Base-by-base conservation (phyloP, 2,797 vertebrate species). In the Acanthurus leucopareius region DNA sequence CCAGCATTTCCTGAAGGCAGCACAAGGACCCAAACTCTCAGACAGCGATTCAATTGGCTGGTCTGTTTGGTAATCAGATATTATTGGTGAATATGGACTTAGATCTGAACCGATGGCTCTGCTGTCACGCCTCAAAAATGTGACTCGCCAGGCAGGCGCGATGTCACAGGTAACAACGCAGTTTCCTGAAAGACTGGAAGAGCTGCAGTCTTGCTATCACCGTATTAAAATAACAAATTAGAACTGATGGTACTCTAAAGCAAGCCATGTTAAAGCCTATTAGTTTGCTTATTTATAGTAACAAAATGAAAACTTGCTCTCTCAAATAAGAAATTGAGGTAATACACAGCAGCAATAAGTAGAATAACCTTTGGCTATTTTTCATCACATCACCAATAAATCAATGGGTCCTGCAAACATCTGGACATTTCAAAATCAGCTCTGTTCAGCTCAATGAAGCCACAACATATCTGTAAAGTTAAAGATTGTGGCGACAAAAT, bases 41-140 rank as follows among this genome's bases (percentile, higher is more conserved):
- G 5, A 6, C 28, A 16, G 38, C 2, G 10, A 5, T 71, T 10
- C 16, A 5, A 84, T 76, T 83, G 77, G 75, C 48, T 65, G 42
- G 7, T 68, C 17, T 57, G 44, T 65, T 69, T 5, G 10, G 2
- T 25, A 38, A 32, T 40, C 42, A 10, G 4, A 25, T 58, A 2
- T 59, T n/a, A 84, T 86, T 84, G 75, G 86, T 47, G 15, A 69
- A 44, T 25, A 3, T 28, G 4, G 25, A 25, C 44, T 15, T 3
- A 7, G 64, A 0, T 38, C 6, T 22, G 28, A 15, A 4, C 53
- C 62, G 73, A 76, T 78, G 82, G 69, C 35, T 51, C 16, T 35
- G 10, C 7, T n/a, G 40, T 47, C 51, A 81, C 44, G 20, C 28
- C 20, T 73, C 14, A 8, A 38, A 47, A 42, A 38, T n/a, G 0